Conservation (phyloP, 2,797 vertebrate genomes). For the Threskiornis aethiopicus region DNA sequence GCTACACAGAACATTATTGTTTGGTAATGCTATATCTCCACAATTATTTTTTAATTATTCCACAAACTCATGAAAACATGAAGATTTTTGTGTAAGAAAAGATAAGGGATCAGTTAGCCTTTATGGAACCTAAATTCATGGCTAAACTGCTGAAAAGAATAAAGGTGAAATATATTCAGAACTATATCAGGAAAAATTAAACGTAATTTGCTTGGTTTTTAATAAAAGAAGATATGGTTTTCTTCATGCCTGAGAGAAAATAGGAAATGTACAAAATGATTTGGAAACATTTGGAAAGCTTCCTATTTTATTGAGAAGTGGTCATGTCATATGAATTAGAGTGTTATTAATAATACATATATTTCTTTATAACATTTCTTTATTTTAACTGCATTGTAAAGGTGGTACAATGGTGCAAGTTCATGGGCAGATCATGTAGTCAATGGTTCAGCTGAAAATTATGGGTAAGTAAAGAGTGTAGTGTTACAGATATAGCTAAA, state of each 20-base stretch:
- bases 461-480: conserved; percentile 73
- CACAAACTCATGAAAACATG: background rate
- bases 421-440: conserved; percentile 82
- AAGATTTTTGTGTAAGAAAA: background rate
- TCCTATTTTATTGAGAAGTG: background rate
- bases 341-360: background rate
- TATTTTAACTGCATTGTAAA: conserved; percentile 77
- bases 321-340: background rate
- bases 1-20: background rate
- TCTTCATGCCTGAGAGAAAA: background rate
- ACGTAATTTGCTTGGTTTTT: background rate
- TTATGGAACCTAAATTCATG: background rate
- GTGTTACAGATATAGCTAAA: conserved; percentile 14
- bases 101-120: background rate
- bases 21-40: background rate
- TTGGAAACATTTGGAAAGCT: background rate
- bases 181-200: background rate
- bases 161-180: background rate
- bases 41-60: background rate
- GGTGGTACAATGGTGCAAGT: conserved; percentile 83
- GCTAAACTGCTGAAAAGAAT: background rate
- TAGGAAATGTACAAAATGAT: background rate
- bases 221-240: background rate
- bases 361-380: conserved; percentile 60
- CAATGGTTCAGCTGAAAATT: conserved; percentile 85